Evolutionary conservation across 2,888 invertebrate species (phyloP).

Genomic region (Nymphalis urticae): DNA sequence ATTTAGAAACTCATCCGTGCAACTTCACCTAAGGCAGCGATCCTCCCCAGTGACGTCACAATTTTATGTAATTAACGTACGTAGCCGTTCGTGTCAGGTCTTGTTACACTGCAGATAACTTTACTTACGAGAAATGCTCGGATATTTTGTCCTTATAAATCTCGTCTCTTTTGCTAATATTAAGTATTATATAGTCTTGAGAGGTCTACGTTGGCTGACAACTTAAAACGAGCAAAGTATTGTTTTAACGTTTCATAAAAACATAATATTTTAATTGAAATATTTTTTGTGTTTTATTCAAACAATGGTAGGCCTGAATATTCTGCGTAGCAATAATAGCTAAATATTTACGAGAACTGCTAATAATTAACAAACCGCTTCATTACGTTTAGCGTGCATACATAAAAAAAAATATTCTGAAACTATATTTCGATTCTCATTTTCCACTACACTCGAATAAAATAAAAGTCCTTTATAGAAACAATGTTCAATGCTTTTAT

Average conservation of each 20-base stretch:
- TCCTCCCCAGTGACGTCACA: constrained; percentile 65
- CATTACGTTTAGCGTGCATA: constrained; percentile 11
- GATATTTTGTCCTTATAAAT: constrained; percentile 8
- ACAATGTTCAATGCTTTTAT: not conserved
- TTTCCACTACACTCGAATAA: not conserved
- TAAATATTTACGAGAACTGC: constrained; percentile 16
- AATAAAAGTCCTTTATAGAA: not conserved
- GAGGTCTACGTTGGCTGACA: not conserved
- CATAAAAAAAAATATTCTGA: not conserved
- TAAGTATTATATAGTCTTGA: not conserved
- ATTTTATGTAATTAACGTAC: constrained; percentile 72
- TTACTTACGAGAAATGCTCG: constrained; percentile 17
- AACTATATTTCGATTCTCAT: constrained; percentile 8
- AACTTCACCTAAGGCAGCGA: constrained; percentile 54
- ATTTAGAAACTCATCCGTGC: constrained; percentile 58
- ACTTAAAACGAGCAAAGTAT: too few relatives aligned
- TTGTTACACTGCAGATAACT: constrained; percentile 45
- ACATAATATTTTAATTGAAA: too few relatives aligned
- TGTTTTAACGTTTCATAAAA: too few relatives aligned
- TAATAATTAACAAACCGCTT: constrained; percentile 11
- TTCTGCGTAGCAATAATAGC: constrained; percentile 3
- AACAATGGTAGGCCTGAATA: too few relatives aligned
- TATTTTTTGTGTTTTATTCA: too few relatives aligned
- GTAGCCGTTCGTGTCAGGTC: constrained; percentile 45
- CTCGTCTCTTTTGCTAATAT: not conserved